Conservation (phyloP, 2,113 vertebrate genomes). For the Cygnus atratus region DNA sequence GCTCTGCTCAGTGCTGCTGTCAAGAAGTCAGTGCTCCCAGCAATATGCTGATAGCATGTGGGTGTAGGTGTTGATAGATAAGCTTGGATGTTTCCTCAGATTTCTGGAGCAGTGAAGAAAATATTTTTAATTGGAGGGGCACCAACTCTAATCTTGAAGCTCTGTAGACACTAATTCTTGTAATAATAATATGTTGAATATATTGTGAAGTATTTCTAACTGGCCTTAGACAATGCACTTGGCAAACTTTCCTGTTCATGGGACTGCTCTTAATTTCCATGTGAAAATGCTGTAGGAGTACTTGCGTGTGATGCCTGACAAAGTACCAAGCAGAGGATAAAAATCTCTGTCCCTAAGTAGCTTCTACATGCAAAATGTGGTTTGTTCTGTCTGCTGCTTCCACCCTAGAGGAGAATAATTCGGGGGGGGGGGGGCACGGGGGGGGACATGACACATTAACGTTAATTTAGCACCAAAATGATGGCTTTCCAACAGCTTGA, state of each 20-base stretch:
- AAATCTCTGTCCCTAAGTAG: background rate
- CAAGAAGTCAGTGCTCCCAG: background rate
- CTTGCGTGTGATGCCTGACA: background rate
- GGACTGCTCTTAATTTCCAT: background rate
- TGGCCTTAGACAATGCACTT: background rate
- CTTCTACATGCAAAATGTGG: background rate
- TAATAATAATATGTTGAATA: background rate
- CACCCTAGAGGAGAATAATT: background rate
- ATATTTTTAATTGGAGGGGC: background rate
- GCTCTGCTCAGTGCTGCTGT: background rate
- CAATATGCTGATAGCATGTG: background rate
- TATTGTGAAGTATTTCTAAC: background rate
- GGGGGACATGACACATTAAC: background rate
- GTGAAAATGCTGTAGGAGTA: background rate
- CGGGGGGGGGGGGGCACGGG: background rate
- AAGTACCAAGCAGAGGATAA: background rate
- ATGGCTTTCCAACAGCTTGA: background rate
- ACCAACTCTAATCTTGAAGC: background rate
- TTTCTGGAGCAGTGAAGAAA: background rate
- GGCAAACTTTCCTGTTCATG: background rate
- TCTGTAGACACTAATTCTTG: background rate
- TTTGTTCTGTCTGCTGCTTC: background rate
- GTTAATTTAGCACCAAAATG: background rate
- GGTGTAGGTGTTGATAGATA: background rate
- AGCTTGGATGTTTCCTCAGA: background rate